Conservation (phyloP, 1,140 invertebrate genomes). For the Ganaspis sp. region DNA sequence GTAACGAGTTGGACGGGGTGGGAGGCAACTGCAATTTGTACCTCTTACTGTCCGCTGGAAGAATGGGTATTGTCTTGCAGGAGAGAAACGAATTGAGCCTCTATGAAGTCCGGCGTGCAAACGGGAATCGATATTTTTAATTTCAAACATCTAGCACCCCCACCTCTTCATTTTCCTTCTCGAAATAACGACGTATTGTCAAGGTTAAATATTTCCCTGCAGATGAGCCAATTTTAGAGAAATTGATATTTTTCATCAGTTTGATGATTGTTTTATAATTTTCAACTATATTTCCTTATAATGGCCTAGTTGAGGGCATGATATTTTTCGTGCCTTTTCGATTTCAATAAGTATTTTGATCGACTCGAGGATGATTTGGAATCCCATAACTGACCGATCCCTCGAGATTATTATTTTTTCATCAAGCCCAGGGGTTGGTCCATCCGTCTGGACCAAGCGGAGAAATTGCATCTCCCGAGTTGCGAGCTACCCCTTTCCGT, state of each 20-base stretch:
- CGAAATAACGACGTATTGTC: background rate
- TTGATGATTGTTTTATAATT: no score
- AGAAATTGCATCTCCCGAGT: conserved; percentile 72
- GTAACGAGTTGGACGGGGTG: conserved; percentile 40
- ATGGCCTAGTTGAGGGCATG: no score
- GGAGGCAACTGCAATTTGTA: conserved; percentile 76
- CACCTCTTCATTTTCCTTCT: background rate
- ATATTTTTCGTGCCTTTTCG: no score
- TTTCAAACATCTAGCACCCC: conserved; percentile 72
- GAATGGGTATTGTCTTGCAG: conserved; percentile 76
- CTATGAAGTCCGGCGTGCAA: conserved; percentile 72
- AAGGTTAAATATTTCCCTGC: no score
- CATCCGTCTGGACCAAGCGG: conserved; percentile 63
- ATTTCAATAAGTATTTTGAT: conserved; percentile 15
- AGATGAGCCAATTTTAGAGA: no score
- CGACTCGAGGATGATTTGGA: conserved; percentile 49
- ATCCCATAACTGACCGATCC: conserved; percentile 72
- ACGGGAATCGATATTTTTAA: conserved; percentile 77
- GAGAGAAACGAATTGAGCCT: conserved; percentile 75
- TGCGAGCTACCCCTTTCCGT: conserved; percentile 48
- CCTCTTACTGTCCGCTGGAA: conserved; percentile 75
- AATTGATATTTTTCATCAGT: no score
- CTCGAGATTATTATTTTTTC: conserved; percentile 76
- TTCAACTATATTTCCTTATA: no score
- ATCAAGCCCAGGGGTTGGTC: conserved; percentile 61